Conservation (phyloP, 2,797 vertebrate genomes). For the Liasis olivaceus region DNA sequence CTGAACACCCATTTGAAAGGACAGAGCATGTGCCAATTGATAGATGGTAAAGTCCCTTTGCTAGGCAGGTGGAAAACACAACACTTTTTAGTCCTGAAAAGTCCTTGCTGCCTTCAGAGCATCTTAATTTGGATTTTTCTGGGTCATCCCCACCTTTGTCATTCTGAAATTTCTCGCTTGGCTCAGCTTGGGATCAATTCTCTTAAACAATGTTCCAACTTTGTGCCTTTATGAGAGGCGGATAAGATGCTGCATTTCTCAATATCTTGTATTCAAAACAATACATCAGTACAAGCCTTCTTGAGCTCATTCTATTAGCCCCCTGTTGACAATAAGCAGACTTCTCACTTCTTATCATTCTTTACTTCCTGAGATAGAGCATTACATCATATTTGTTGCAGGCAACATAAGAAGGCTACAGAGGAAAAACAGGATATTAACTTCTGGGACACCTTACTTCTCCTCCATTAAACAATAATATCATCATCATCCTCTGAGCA, state of each 20-base stretch:
- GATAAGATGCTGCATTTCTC: not conserved
- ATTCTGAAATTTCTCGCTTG: not conserved
- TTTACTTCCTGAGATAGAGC: not conserved
- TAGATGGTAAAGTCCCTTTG: not conserved
- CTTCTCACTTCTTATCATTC: not conserved
- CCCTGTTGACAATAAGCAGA: not conserved
- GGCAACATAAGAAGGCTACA: not conserved
- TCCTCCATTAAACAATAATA: not conserved
- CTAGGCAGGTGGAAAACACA: not conserved
- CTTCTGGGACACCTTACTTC: not conserved
- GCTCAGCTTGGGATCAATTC: not conserved
- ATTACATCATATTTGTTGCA: not conserved
- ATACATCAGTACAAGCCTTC: not conserved
- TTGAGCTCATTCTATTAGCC: not conserved
- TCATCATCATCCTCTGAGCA: not conserved
- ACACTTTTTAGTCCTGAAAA: not conserved
- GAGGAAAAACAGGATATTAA: not conserved
- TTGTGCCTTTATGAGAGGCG: not conserved
- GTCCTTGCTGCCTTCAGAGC: not conserved
- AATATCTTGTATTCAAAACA: not conserved
- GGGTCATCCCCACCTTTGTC: not conserved
- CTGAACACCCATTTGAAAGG: not conserved
- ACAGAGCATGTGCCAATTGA: not conserved
- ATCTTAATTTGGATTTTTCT: not conserved
- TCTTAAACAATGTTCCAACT: not conserved